Conservation (phyloP, 2,113 vertebrate genomes). For the Drymodes brunneopygia region DNA sequence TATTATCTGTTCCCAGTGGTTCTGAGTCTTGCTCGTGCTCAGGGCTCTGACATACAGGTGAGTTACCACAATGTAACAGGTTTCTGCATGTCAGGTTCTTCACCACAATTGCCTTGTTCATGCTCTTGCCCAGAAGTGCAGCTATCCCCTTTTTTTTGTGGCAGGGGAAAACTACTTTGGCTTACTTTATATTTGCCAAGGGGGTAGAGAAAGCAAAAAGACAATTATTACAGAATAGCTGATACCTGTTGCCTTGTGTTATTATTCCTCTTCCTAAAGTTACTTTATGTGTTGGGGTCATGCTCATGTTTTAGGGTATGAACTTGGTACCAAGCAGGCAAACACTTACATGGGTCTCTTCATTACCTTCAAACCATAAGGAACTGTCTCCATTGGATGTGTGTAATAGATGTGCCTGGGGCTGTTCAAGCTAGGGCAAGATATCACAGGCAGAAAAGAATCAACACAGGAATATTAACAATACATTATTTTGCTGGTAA, state of each 20-base stretch:
- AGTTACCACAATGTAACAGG: background rate
- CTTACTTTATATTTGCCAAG: background rate
- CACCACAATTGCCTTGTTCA: background rate
- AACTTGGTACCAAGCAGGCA: background rate
- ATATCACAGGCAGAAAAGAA: constrained; percentile 49
- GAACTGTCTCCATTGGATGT: constrained; percentile 10
- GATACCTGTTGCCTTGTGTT: background rate
- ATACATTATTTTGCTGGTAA: constrained; percentile 4
- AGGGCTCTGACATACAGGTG: background rate
- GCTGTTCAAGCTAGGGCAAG: constrained; percentile 68
- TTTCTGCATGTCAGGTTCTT: background rate
- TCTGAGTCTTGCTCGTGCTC: background rate
- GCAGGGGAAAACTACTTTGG: background rate
- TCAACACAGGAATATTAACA: constrained; percentile 45
- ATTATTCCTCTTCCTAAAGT: background rate
- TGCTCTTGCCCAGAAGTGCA: background rate
- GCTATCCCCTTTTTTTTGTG: background rate
- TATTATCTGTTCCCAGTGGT: background rate
- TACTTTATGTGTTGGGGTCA: background rate
- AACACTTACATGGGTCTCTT: background rate
- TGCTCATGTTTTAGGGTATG: background rate
- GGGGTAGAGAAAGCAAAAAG: background rate
- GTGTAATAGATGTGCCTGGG: constrained; percentile 37
- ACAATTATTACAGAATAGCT: background rate
- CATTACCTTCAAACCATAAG: constrained; percentile 4